These are phyloP conservation scores for Todiramphus chloris DNA, from an alignment of 2,113 vertebrate genomes.

Conservation along the genomic window DNA sequence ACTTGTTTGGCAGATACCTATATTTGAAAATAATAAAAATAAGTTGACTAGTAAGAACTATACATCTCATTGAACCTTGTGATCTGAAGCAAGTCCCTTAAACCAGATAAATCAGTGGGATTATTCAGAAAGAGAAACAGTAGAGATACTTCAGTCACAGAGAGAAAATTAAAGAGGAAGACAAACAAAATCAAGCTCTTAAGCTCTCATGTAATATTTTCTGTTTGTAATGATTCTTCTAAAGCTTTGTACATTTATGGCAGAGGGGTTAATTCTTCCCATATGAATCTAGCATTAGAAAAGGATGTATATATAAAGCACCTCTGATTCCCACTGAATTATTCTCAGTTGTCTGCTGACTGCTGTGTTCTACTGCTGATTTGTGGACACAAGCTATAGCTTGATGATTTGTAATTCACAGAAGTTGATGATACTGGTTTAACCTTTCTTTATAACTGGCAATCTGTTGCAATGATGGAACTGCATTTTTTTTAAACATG, in stretches of 20 bases:
- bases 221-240: not conserved
- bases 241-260: not conserved
- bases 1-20: accelerated
- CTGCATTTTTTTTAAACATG: not conserved
- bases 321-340: not conserved
- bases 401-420: not conserved
- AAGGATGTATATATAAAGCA: not conserved
- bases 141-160: not conserved
- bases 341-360: not conserved
- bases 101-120: not conserved
- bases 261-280: not conserved
- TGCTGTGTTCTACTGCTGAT: accelerated
- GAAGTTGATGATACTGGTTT: not conserved
- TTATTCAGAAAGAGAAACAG: not conserved
- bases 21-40: not conserved
- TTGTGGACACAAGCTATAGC: not conserved
- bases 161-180: not conserved
- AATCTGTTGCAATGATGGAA: not conserved
- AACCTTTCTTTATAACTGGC: not conserved
- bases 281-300: not conserved
- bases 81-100: not conserved
- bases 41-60: not conserved
- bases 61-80: not conserved
- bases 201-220: not conserved
- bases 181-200: not conserved